A percentile compares a stretch with the other conserved stretches of the same genome.
These are phyloP conservation scores for Pelecanoides urinatrix DNA, from an alignment of 2,113 vertebrate species.

Conservation along the genomic window DNA sequence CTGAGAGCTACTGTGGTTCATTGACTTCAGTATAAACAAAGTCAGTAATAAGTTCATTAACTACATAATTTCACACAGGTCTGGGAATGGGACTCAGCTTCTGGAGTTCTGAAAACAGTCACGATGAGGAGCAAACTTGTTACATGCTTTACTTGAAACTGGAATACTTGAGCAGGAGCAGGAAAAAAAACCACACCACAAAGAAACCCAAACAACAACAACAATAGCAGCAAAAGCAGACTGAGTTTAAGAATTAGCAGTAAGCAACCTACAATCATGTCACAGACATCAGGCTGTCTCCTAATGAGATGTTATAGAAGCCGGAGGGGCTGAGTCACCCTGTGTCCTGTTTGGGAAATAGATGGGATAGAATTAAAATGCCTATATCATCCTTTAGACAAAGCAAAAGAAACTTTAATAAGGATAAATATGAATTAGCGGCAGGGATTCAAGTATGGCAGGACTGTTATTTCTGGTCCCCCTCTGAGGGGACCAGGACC, in stretches of 20 bases:
- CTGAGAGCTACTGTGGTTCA: neutral
- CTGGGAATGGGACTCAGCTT: neutral
- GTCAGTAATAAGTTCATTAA: neutral
- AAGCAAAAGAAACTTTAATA: constrained; percentile 1
- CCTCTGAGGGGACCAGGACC: neutral
- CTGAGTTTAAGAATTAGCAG: neutral
- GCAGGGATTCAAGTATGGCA: neutral
- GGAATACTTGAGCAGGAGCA: neutral
- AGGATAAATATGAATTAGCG: neutral
- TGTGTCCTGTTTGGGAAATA: neutral
- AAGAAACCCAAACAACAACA: neutral
- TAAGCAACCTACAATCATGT: neutral
- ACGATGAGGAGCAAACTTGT: neutral
- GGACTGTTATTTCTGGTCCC: neutral
- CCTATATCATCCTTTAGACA: neutral
- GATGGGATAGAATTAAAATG: neutral
- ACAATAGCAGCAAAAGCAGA: neutral
- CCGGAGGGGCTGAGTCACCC: neutral
- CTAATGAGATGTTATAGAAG: neutral
- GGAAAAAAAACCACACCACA: neutral
- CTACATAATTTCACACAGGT: neutral
- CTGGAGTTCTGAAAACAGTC: neutral
- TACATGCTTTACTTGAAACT: neutral
- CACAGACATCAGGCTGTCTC: neutral
- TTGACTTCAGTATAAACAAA: neutral